A percentile compares a stretch with the other conserved stretches of the same genome.
These are phyloP conservation scores for Mionectes olivaceus DNA, from an alignment of 2,797 vertebrate genomes.

Conservation along the genomic window DNA sequence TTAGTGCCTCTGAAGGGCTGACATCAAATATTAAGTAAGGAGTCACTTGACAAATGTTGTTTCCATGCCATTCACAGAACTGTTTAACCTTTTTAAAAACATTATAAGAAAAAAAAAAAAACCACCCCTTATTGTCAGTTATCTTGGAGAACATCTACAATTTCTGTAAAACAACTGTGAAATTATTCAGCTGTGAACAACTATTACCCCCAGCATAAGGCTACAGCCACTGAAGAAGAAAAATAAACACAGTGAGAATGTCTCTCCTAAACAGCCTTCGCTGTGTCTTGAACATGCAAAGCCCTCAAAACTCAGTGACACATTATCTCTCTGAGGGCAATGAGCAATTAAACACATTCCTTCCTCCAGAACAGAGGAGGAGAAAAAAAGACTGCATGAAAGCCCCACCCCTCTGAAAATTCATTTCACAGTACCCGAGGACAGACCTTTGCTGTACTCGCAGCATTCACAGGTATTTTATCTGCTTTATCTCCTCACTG, in stretches of 20 bases:
- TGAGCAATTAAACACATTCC: conserved; percentile 20
- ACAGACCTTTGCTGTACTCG: not conserved
- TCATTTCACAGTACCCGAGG: not conserved
- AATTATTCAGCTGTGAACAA: not conserved
- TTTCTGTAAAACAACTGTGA: not conserved
- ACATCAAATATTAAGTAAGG: not conserved
- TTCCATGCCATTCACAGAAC: not conserved
- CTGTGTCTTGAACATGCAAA: not conserved
- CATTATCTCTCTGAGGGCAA: not conserved
- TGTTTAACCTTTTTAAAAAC: not conserved
- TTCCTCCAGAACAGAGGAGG: not conserved
- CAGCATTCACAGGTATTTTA: not conserved
- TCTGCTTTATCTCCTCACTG: not conserved
- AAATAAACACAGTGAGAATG: not conserved
- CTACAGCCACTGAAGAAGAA: not conserved
- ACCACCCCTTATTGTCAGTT: not conserved
- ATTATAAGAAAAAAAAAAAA: not conserved
- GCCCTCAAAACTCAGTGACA: not conserved
- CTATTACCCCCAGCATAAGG: not conserved
- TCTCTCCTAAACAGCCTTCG: not conserved
- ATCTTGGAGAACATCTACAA: not conserved
- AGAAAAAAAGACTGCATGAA: not conserved
- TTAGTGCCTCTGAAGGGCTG: not conserved
- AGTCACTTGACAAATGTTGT: conserved; percentile 10
- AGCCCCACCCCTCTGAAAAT: not conserved